Percentiles rank a stretch among this genome's conserved stretches.
Conservation (phyloP, 2,888 invertebrate genomes). For the Epicampocera succincta region DNA sequence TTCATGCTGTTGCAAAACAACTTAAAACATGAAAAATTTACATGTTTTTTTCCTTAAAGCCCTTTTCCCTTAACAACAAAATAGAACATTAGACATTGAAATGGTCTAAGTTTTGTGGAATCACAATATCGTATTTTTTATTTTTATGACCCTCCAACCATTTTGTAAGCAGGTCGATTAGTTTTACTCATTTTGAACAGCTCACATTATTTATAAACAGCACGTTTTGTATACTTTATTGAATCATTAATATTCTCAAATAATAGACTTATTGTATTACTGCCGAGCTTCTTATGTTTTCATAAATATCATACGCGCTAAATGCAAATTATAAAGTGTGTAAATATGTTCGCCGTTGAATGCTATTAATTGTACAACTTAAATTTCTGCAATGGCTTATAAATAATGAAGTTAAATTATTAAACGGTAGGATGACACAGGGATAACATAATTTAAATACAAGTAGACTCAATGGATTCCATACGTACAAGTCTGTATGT, state of each 20-base stretch:
- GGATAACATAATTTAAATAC: conserved; percentile 24
- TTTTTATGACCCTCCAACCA: too few species aligned
- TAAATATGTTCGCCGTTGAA: conserved; percentile 48
- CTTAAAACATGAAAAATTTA: too few species aligned
- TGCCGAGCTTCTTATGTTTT: background rate
- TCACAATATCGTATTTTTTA: too few species aligned
- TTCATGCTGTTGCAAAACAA: too few species aligned
- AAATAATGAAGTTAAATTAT: conserved; percentile 38
- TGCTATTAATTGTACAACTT: conserved; percentile 52
- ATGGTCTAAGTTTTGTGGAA: too few species aligned
- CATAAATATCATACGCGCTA: conserved; percentile 35
- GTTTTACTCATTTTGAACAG: background rate
- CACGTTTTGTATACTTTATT: conserved; percentile 33
- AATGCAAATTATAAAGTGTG: conserved; percentile 35
- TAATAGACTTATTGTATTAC: conserved; percentile 12
- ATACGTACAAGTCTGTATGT: background rate
- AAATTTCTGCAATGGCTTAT: conserved; percentile 36
- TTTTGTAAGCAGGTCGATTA: background rate
- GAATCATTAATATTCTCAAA: conserved; percentile 28
- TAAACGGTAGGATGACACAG: conserved; percentile 40
- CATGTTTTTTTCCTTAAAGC: too few species aligned
- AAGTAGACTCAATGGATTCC: background rate
- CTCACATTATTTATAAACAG: background rate
- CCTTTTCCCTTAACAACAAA: too few species aligned
- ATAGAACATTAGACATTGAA: too few species aligned